These are phyloP conservation scores for Heliothis peltigera DNA, from an alignment of 2,888 invertebrate genomes.

Conservation along the genomic window DNA sequence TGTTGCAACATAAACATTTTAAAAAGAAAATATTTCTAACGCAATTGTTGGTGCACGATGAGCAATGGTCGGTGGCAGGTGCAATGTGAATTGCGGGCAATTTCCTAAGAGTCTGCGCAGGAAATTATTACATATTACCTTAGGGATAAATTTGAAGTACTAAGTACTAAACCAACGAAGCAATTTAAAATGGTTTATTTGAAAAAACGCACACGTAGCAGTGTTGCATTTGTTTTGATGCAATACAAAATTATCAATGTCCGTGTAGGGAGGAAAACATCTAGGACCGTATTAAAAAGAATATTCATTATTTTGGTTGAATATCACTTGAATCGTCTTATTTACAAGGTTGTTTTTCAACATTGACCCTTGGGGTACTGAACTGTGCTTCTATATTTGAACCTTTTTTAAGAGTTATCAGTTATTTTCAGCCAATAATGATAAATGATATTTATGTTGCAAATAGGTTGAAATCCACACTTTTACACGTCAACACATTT, in stretches of 20 bases:
- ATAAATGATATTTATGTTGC: too few species aligned
- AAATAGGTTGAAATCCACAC: too few species aligned
- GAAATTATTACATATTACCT: slow-evolving; percentile 66
- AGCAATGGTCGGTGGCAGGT: slow-evolving; percentile 68
- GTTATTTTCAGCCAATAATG: too few species aligned
- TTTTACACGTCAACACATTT: too few species aligned
- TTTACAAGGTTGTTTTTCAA: too few species aligned
- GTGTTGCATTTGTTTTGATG: neutral
- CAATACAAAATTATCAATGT: neutral
- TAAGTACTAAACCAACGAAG: slow-evolving; percentile 40
- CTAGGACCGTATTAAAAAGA: neutral
- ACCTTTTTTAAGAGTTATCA: too few species aligned
- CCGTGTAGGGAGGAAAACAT: neutral
- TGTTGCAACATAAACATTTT: slow-evolving; percentile 17
- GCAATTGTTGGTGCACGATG: slow-evolving; percentile 61
- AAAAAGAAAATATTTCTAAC: slow-evolving; percentile 34
- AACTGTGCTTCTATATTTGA: too few species aligned
- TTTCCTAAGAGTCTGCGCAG: slow-evolving; percentile 63
- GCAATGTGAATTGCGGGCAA: slow-evolving; percentile 67
- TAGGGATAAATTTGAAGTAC: slow-evolving; percentile 58
- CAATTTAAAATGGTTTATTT: slow-evolving; percentile 51
- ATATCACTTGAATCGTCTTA: too few species aligned
- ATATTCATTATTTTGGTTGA: neutral
- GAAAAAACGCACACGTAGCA: slow-evolving; percentile 22
- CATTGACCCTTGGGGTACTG: too few species aligned